Evolutionary conservation across 2,113 vertebrate species (phyloP).

Genomic region (Sinocyclocheilus maitianheensis): DNA sequence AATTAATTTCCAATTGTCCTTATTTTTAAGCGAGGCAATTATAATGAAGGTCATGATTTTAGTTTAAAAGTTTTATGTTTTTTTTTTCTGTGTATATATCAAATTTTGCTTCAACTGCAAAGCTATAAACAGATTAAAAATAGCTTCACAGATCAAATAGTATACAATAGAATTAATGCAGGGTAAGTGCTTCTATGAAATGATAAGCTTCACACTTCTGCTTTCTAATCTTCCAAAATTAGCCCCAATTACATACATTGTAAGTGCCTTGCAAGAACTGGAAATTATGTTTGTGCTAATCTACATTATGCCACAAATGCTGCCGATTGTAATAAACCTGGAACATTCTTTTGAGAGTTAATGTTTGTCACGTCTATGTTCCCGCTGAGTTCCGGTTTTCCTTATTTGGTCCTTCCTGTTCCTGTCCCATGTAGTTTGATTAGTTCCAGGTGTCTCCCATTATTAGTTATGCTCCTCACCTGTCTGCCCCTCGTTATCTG

Average conservation of each 20-base stretch:
- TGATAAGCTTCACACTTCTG: background rate
- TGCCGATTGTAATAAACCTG: background rate
- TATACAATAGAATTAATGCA: background rate
- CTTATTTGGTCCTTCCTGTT: too few species aligned
- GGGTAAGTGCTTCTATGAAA: background rate
- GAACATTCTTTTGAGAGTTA: background rate
- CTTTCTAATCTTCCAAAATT: background rate
- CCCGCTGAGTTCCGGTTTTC: too few species aligned
- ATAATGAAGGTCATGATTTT: background rate
- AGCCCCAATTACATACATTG: background rate
- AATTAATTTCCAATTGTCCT: background rate
- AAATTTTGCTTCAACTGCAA: background rate
- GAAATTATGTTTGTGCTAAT: background rate
- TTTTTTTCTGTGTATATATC: background rate
- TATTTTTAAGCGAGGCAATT: background rate
- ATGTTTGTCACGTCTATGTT: background rate
- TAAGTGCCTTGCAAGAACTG: background rate
- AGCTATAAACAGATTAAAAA: background rate
- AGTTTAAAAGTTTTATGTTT: background rate
- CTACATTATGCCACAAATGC: background rate
- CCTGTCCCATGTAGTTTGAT: too few species aligned
- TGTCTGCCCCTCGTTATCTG: too few species aligned
- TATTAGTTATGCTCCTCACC: too few species aligned
- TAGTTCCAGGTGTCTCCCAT: too few species aligned
- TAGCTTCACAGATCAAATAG: background rate